These are phyloP conservation scores for Eristalis pertinax DNA, from an alignment of 2,888 invertebrate genomes.

Conservation along the genomic window DNA sequence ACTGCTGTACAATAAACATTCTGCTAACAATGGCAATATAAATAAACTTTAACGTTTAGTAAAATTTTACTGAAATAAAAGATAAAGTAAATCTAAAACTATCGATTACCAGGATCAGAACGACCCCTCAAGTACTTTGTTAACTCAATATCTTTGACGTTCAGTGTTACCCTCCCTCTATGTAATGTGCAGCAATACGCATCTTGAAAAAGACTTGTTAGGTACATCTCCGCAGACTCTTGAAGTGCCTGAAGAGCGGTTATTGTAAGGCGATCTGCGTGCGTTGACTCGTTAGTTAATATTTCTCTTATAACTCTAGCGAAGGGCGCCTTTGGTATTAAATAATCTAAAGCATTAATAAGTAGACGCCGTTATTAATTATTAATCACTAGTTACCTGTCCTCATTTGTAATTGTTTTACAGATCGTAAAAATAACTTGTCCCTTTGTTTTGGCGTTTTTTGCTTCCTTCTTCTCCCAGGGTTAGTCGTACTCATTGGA, in stretches of 20 bases:
- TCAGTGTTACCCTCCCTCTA: conserved; percentile 82
- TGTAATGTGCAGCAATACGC: conserved; percentile 81
- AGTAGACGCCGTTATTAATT: not conserved
- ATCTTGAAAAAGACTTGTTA: conserved; percentile 82
- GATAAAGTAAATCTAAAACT: not conserved
- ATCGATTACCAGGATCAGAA: conserved; percentile 31
- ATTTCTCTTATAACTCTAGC: conserved; percentile 81
- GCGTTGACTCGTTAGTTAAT: conserved; percentile 73
- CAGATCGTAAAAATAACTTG: conserved; percentile 48
- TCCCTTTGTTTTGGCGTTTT: conserved; percentile 32
- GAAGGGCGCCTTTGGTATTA: conserved; percentile 82
- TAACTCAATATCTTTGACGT: conserved; percentile 81
- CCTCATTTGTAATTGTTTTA: conserved; percentile 67
- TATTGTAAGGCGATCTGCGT: conserved; percentile 76
- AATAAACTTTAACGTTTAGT: no score
- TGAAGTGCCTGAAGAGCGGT: conserved; percentile 82
- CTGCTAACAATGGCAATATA: no score
- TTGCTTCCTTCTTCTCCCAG: conserved; percentile 55
- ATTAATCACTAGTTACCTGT: conserved; percentile 16
- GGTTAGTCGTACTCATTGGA: not conserved
- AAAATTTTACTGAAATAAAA: not conserved
- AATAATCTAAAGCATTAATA: conserved; percentile 8
- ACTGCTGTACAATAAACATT: no score
- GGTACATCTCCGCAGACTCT: conserved; percentile 82
- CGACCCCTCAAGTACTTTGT: conserved; percentile 80